Evolutionary conservation across 2,888 invertebrate species (phyloP).

Genomic region (Drosophila cognata): DNA sequence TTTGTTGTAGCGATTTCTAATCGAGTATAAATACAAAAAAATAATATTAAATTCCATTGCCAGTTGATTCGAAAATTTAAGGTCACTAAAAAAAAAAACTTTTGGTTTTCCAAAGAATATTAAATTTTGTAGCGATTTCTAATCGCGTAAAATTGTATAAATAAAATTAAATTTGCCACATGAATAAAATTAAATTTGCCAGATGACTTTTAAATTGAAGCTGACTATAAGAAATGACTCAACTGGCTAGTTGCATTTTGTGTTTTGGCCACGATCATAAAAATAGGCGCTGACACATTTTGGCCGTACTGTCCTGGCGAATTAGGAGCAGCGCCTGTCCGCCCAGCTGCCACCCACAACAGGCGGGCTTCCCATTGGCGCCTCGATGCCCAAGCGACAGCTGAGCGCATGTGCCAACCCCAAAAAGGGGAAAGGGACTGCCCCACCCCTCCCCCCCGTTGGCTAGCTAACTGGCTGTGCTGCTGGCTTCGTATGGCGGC

Average conservation of each 20-base stretch:
- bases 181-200: not conserved
- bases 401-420: conserved; percentile 50
- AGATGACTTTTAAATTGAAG: not conserved
- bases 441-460: conserved; percentile 10
- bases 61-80: not conserved
- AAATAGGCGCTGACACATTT: not conserved
- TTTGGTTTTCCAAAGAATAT: not conserved
- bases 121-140: not conserved
- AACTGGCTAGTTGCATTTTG: not conserved
- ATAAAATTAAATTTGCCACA: not conserved
- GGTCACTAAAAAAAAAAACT: not conserved
- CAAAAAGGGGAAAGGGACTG: not conserved
- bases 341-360: conserved; percentile 45
- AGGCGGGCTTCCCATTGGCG: conserved; percentile 65
- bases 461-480: conserved; percentile 1
- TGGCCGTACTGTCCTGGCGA: conserved; percentile 10
- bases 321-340: conserved; percentile 28
- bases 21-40: not conserved
- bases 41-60: not conserved
- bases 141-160: not conserved
- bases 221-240: not conserved
- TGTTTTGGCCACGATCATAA: conserved; percentile 25
- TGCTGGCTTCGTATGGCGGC: conserved; percentile 4
- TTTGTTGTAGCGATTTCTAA: not conserved
- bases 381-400: conserved; percentile 6